Conservation (phyloP, 2,888 invertebrate species). For the Volucella inanis region DNA sequence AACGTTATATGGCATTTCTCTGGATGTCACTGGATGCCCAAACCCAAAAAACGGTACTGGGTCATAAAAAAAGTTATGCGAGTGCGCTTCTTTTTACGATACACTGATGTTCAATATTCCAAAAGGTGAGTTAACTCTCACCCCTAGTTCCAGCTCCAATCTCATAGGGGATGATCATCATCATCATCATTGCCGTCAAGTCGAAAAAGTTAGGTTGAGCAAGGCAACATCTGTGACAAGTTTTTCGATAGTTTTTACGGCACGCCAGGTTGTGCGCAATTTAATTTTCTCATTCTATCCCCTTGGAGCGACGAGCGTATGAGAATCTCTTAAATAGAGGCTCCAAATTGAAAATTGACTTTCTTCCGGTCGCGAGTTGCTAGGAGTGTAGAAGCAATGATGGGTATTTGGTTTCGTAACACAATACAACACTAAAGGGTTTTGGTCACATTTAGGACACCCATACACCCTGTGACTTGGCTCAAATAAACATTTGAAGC, state of each 20-base stretch:
- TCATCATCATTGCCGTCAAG: conserved; percentile 51
- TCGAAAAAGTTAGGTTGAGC: conserved; percentile 27
- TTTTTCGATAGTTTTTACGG: conserved; percentile 57
- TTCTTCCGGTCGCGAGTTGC: background rate
- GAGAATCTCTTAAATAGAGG: conserved; percentile 1
- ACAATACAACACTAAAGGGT: conserved; percentile 52
- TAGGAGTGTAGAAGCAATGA: conserved; percentile 15
- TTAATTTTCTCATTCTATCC: conserved; percentile 47
- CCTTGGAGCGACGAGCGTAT: background rate
- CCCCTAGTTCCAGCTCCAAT: conserved; percentile 11
- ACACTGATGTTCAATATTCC: conserved; percentile 72
- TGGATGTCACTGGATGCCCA: no score
- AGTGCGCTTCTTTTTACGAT: conserved; percentile 67
- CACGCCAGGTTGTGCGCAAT: conserved; percentile 45
- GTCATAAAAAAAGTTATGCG: conserved; percentile 70
- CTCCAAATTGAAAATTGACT: conserved; percentile 58
- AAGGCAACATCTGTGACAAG: conserved; percentile 57
- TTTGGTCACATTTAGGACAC: background rate
- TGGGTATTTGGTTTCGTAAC: background rate
- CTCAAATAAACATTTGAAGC: conserved; percentile 57
- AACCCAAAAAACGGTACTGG: conserved; percentile 1
- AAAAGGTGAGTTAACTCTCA: conserved; percentile 35
- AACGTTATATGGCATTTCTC: background rate
- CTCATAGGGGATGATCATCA: conserved; percentile 45
- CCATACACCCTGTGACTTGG: conserved; percentile 8